Percentiles rank a stretch among this genome's conserved stretches.
These are phyloP conservation scores for Eupithecia tripunctaria DNA, from an alignment of 2,888 invertebrate genomes.

Conservation along the genomic window DNA sequence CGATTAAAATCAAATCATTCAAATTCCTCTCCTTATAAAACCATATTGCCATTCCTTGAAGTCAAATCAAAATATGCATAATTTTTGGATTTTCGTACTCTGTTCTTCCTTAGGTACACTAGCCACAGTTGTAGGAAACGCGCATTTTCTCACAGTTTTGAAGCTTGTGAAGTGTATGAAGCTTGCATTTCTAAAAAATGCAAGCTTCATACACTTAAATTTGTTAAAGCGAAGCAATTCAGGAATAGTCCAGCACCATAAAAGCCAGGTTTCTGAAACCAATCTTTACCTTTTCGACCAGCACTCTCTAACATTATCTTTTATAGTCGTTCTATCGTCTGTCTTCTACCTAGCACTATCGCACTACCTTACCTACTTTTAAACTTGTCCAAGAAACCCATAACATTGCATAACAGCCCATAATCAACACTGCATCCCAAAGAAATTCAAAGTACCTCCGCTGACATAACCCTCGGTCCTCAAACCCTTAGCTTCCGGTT, in stretches of 20 bases:
- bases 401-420: constrained; percentile 37
- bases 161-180: no score
- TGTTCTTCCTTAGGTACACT: not conserved
- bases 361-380: no score
- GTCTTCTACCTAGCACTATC: no score
- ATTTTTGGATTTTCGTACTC: not conserved
- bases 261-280: constrained; percentile 34
- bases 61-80: not conserved
- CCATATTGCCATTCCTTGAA: no score
- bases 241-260: constrained; percentile 5
- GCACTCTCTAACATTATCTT: no score
- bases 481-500: constrained; percentile 83
- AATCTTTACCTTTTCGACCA: constrained; percentile 41
- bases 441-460: constrained; percentile 81
- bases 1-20: no score
- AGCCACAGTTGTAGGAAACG: not conserved
- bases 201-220: not conserved
- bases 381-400: not conserved
- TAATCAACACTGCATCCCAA: constrained; percentile 71
- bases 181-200: not conserved
- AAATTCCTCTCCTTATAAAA: no score
- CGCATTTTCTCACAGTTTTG: not conserved
- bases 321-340: no score
- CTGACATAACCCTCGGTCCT: constrained; percentile 82
- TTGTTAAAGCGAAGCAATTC: not conserved